Conservation (phyloP, 2,888 invertebrate species). For the Meteorus cinctellus region DNA sequence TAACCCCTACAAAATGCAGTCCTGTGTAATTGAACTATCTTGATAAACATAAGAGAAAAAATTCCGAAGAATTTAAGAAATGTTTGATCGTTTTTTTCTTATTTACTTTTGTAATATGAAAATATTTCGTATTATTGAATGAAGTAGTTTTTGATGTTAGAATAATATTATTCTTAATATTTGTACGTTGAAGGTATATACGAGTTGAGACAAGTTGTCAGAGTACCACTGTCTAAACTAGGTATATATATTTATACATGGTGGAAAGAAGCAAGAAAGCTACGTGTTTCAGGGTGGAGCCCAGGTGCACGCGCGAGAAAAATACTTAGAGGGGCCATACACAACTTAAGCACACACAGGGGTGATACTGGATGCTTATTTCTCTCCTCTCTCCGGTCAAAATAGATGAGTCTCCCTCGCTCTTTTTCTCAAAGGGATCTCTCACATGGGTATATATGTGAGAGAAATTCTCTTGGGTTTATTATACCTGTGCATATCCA, state of each 20-base stretch:
- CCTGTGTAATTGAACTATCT: too few relatives aligned
- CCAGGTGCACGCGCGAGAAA: conserved; percentile 63
- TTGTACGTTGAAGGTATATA: conserved; percentile 4
- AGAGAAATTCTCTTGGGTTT: conserved; percentile 36
- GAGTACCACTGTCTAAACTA: conserved; percentile 12
- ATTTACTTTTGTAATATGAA: neutral
- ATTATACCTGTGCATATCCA: conserved; percentile 43
- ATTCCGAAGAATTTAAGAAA: too few relatives aligned
- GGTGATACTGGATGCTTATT: conserved; percentile 40
- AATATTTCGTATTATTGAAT: neutral
- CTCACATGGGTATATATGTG: conserved; percentile 36
- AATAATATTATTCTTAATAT: conserved; percentile 15
- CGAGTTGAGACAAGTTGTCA: neutral
- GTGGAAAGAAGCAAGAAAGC: conserved; percentile 41
- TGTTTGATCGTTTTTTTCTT: neutral
- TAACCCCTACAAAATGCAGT: too few relatives aligned
- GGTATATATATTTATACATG: conserved; percentile 25
- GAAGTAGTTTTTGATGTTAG: neutral
- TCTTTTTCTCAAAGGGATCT: conserved; percentile 15
- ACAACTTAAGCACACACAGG: conserved; percentile 43
- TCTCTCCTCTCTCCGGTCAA: conserved; percentile 8
- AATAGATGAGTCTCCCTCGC: conserved; percentile 37
- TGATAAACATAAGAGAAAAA: too few relatives aligned
- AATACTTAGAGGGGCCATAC: conserved; percentile 49
- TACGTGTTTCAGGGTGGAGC: conserved; percentile 57